Evolutionary conservation across 1,140 invertebrate species (phyloP), one percentile per base, ranked within the genome.

Genomic region (Oryzaephilus surinamensis): DNA sequence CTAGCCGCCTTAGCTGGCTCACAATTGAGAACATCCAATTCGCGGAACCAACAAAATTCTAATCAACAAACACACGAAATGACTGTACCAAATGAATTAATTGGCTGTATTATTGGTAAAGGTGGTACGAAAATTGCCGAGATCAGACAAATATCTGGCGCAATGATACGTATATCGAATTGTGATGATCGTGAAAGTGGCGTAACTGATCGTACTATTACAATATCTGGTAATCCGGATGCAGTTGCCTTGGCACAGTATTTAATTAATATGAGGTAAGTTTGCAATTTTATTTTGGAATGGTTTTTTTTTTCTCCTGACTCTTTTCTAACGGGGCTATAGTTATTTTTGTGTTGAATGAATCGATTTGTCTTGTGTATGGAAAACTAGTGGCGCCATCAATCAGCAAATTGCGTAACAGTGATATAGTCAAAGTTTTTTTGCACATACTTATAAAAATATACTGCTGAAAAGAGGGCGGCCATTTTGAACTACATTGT

Each of bases 111-210:
- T 55, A 98, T 98, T 63, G 96, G 96, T 50, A 96, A 98, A 69
- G 95, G 94, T 32, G 97, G 97, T 52, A 93, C 93, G 52, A 99
- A 99, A 71, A 99, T 99, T 48, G 96, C 96, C 41, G 96, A 99
- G 75, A 99, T 99, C 52, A 87, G 92, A 63, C 91, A 97, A 73
- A 89, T 97, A 46, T 96, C 92, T 41, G 93, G 93, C 46, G 94
- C 94, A 30, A 95, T 92, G 81, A 97, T 98, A 57, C 86, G 94
- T 65, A 98, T 98, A 67, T 94, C 91, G 40, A 97, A 96, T 65
- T 93, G 88, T 60, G 94, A 97, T 68, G 93, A 98, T 60, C 76
- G 85, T 44, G 86, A 92, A 58, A 84, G 82, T 43, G 90, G 89
- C 42, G 79, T 81, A 48, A 91, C 91, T 38, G 93, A 97, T 66